Evolutionary conservation across 2,113 vertebrate genomes (phyloP), one percentile per base, ranked within the genome.

Genomic region (Chaetorhynchus papuensis): DNA sequence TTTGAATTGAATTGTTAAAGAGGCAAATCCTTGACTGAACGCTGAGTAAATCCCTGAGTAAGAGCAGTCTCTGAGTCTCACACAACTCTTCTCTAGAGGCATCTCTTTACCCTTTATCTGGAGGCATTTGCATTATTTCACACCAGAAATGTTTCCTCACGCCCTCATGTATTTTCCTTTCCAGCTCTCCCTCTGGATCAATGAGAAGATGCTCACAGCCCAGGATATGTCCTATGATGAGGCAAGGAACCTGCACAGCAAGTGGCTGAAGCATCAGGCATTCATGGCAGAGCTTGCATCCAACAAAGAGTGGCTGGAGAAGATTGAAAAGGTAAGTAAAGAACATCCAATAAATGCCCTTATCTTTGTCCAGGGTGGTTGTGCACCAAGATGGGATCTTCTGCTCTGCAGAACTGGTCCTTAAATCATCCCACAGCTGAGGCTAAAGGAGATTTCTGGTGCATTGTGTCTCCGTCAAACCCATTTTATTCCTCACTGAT

Each of bases 241-340:
- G 98, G 99, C 99, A n/a, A 98, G 99, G 83, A 99, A 99, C 97
- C 98, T 99, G 20, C 99, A 99, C 64, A 99, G 99, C 98, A 99
- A 99, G 94, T 99, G 99, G 99, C 97, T 99, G 74, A 99, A 99
- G 65, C 99, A 99, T 91, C 99, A 99, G 92, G 99, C 99, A 13
- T 99, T 99, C 91, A 99, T 99, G 99, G 99, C 99, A 31, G 99
- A 99, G 77, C 98, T 99, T 72, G 99, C 98, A 93, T 99, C 99
- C 97, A 99, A 99, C 97, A 99, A 99, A 97, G 99, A 99, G 91
- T 99, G 99, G 99, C 98, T 99, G 90, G 99, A 99, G 86, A 99
- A 99, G 98, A 99, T 99, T 77, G 98, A 99, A 94, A 99, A 99
- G 99, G 99, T 99, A 86, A 74, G 72, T 81, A 24, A 75, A 76